Conservation (phyloP, 2,113 vertebrate genomes). For the Ptilorrhoa leucosticta region DNA sequence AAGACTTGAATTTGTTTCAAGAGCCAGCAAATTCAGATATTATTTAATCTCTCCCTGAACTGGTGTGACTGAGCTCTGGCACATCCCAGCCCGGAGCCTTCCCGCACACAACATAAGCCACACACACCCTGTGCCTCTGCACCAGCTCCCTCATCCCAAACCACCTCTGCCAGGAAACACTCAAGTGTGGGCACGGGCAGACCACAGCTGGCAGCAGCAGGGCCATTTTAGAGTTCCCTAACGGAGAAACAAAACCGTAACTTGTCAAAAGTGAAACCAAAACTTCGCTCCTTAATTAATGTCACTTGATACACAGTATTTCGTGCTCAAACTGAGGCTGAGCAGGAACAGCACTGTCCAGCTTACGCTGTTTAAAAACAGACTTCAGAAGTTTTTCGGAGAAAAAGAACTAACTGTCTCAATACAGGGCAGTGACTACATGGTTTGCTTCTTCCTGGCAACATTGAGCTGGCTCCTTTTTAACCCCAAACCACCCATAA, state of each 20-base stretch:
- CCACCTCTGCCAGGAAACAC: neutral
- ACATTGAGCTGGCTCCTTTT: neutral
- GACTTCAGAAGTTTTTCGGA: accelerated
- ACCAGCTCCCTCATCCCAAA: neutral
- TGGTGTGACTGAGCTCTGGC: neutral
- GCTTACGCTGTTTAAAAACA: neutral
- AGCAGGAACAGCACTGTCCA: neutral
- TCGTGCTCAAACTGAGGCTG: neutral
- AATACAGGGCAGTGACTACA: neutral
- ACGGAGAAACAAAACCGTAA: accelerated
- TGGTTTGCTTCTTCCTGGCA: neutral
- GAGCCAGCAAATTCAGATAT: neutral
- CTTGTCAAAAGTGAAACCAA: neutral
- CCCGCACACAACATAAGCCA: neutral
- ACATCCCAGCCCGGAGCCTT: neutral
- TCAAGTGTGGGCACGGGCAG: accelerated
- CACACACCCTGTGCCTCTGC: neutral
- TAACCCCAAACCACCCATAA: neutral
- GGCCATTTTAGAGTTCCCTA: neutral
- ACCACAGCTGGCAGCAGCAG: neutral
- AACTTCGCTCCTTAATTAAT: accelerated
- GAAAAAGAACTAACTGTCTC: neutral
- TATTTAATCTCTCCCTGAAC: neutral
- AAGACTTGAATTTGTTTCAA: neutral
- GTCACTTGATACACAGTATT: neutral